These are phyloP conservation scores for Melanotaenia boesemani DNA, from an alignment of 2,797 vertebrate genomes.

Conservation along the genomic window DNA sequence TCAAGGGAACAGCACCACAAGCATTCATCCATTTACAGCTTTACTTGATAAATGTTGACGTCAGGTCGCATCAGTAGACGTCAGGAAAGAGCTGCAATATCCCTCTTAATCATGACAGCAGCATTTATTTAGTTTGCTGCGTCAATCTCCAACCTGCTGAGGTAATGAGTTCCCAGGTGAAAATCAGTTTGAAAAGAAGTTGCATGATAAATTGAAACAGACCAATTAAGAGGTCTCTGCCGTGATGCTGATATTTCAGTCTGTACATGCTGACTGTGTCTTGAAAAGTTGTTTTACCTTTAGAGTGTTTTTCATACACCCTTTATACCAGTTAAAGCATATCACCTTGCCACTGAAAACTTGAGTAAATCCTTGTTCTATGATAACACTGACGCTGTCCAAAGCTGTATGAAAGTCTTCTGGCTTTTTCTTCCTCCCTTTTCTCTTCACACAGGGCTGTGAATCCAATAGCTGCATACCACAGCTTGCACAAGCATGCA, in stretches of 20 bases:
- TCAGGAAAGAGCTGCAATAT: background rate
- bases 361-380: background rate
- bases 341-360: background rate
- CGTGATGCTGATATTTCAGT: background rate
- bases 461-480: slow-evolving; percentile 48
- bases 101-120: slow-evolving; percentile 20
- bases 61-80: slow-evolving; percentile 1
- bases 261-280: background rate
- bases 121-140: slow-evolving; percentile 26
- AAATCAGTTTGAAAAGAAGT: slow-evolving; percentile 38
- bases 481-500: slow-evolving; percentile 58
- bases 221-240: slow-evolving; percentile 19
- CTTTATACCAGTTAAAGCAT: background rate
- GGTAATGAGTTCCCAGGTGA: slow-evolving; percentile 53
- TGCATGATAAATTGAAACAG: slow-evolving; percentile 23
- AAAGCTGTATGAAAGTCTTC: slow-evolving; percentile 23
- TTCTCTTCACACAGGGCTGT: slow-evolving; percentile 6
- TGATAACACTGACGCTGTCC: background rate
- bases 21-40: background rate
- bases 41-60: slow-evolving; percentile 4
- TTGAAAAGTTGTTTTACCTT: slow-evolving; percentile 8
- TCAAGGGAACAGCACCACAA: background rate
- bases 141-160: slow-evolving; percentile 41
- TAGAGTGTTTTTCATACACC: slow-evolving; percentile 2
- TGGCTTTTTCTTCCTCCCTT: background rate